Percentiles rank a stretch among this genome's conserved stretches.
Conservation (phyloP, 2,888 invertebrate genomes). For the Microdon myrmicae region DNA sequence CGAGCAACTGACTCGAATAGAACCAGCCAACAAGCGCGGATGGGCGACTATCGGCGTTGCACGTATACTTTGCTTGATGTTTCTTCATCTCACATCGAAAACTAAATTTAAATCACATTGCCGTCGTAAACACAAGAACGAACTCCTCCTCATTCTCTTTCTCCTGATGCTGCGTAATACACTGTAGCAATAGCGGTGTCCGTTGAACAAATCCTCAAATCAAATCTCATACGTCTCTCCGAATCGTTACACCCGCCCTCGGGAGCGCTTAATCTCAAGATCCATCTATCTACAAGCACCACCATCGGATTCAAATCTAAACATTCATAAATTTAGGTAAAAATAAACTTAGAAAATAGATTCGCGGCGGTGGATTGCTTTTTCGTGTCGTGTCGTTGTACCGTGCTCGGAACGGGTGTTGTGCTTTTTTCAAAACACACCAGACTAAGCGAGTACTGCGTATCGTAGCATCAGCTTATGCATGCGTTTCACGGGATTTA, state of each 20-base stretch:
- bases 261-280: slow-evolving; percentile 44
- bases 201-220: slow-evolving; percentile 42
- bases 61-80: slow-evolving; percentile 36
- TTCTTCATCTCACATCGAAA: slow-evolving; percentile 50
- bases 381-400: slow-evolving; percentile 11
- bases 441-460: slow-evolving; percentile 39
- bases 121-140: slow-evolving; percentile 48
- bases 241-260: slow-evolving; percentile 11
- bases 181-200: slow-evolving; percentile 1
- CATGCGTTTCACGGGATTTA: slow-evolving; percentile 19
- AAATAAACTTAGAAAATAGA: slow-evolving; percentile 53
- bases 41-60: slow-evolving; percentile 41
- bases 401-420: slow-evolving; percentile 26
- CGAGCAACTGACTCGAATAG: slow-evolving; percentile 48
- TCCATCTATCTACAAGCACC: slow-evolving; percentile 46
- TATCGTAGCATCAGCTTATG: slow-evolving; percentile 26
- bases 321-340: slow-evolving; percentile 52
- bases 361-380: slow-evolving; percentile 49
- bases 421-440: slow-evolving; percentile 43
- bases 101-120: slow-evolving; percentile 52
- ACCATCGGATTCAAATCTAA: slow-evolving; percentile 52
- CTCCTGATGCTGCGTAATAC: slow-evolving; percentile 22
- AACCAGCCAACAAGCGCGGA: slow-evolving; percentile 49
- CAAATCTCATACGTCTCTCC: slow-evolving; percentile 14
- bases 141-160: slow-evolving; percentile 37